These are phyloP conservation scores for Lateolabrax maculatus DNA, from an alignment of 2,797 vertebrate species.

Conservation along the genomic window DNA sequence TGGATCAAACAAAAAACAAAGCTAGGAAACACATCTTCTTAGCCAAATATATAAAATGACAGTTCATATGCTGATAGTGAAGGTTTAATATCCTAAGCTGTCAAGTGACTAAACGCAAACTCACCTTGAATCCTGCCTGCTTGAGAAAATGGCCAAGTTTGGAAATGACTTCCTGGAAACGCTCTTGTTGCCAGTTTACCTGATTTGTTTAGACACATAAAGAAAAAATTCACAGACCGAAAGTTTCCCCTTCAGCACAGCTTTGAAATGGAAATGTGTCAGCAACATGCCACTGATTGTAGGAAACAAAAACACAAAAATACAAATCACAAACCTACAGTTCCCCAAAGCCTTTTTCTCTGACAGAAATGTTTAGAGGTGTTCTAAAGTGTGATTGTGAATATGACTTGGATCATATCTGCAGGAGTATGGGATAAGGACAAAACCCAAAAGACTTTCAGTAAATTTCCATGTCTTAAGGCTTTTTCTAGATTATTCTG, in stretches of 20 bases:
- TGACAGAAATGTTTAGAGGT: slow-evolving; percentile 6
- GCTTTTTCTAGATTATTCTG: not conserved
- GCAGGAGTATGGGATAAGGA: not conserved
- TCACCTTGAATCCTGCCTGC: slow-evolving; percentile 98
- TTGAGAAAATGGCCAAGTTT: slow-evolving; percentile 98
- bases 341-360: not conserved
- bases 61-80: not conserved
- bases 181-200: slow-evolving; percentile 97
- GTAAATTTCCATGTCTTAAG: not conserved
- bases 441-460: not conserved
- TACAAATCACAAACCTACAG: slow-evolving; percentile 23
- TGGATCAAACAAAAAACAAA: not conserved
- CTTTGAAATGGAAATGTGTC: slow-evolving; percentile 53
- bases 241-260: slow-evolving; percentile 48
- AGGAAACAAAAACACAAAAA: slow-evolving; percentile 30
- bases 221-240: slow-evolving; percentile 24
- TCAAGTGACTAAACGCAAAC: not conserved
- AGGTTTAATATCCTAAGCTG: not conserved
- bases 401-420: not conserved
- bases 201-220: slow-evolving; percentile 73
- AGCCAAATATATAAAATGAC: not conserved
- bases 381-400: not conserved
- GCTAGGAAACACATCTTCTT: not conserved
- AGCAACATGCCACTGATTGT: slow-evolving; percentile 33
- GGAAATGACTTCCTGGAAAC: slow-evolving; percentile 93